Percentiles rank a stretch among this genome's conserved stretches.
Conservation (phyloP, 1,140 invertebrate species). For the Tetragnatha versicolor region DNA sequence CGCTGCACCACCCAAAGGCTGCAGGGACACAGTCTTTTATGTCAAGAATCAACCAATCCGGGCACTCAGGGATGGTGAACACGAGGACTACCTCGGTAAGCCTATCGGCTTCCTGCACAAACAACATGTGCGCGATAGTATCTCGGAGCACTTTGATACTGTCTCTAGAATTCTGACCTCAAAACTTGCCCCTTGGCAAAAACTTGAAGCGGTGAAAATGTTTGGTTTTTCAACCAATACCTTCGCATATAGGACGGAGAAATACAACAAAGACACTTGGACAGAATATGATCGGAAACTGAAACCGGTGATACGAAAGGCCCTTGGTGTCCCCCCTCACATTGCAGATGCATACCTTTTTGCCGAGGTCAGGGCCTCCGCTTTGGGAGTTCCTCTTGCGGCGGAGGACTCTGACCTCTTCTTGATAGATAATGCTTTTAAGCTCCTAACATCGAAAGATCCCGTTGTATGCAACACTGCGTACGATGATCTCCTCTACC, state of each 20-base stretch:
- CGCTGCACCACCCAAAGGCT: not conserved
- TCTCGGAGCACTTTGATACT: no score
- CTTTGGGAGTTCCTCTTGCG: not conserved
- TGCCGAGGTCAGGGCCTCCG: not conserved
- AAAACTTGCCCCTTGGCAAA: not conserved
- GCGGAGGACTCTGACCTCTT: not conserved
- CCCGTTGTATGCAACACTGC: not conserved
- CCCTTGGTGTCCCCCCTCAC: not conserved
- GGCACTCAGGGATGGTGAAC: not conserved
- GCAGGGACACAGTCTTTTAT: no score
- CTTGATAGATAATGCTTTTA: not conserved
- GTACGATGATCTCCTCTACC: not conserved
- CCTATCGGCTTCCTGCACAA: not conserved
- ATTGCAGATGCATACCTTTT: not conserved
- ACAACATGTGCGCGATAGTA: no score
- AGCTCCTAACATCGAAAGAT: not conserved
- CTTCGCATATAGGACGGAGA: not conserved
- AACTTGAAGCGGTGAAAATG: not conserved
- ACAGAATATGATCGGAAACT: not conserved
- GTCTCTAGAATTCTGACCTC: not conserved
- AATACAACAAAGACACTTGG: not conserved
- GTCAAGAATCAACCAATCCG: not conserved
- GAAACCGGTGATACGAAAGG: not conserved
- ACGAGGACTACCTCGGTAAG: not conserved
- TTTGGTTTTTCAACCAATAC: not conserved